Percentiles rank a stretch among this genome's conserved stretches.
Conservation (phyloP, 2,113 vertebrate species). For the Nothoprocta pentlandii region DNA sequence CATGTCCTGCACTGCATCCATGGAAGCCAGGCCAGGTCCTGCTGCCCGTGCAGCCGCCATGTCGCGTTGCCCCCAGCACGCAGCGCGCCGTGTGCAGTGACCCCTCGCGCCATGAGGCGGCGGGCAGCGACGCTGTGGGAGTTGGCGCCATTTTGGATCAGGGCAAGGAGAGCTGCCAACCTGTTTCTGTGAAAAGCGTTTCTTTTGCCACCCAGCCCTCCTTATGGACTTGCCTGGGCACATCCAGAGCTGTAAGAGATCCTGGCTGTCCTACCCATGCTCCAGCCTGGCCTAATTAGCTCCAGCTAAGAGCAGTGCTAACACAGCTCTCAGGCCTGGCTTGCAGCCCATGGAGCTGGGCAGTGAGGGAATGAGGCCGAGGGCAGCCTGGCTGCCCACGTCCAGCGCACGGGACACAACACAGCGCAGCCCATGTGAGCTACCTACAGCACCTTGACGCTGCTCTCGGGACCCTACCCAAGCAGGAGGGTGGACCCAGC, state of each 20-base stretch:
- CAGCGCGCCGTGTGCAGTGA: background rate
- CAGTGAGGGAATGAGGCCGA: background rate
- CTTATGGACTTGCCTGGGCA: background rate
- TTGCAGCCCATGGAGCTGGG: background rate
- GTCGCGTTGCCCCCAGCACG: background rate
- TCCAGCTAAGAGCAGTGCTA: background rate
- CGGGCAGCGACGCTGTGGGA: constrained; percentile 39
- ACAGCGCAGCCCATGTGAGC: background rate
- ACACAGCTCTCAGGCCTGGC: background rate
- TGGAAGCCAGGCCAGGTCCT: constrained; percentile 11
- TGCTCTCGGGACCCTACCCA: background rate
- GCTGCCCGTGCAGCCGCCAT: background rate
- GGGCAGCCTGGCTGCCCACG: background rate
- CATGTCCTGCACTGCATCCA: background rate
- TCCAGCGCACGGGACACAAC: background rate
- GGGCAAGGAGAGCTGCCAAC: background rate
- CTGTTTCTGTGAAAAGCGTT: background rate
- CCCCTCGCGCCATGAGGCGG: constrained; percentile 15
- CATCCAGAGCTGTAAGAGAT: background rate
- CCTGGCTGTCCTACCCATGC: background rate
- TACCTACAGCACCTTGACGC: no score
- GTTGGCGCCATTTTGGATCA: constrained; percentile 20
- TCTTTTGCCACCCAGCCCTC: background rate
- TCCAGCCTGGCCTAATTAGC: constrained; percentile 25
- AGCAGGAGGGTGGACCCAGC: no score